Evolutionary conservation across 2,797 vertebrate genomes (phyloP).

Genomic region (Aulostomus chinensis): DNA sequence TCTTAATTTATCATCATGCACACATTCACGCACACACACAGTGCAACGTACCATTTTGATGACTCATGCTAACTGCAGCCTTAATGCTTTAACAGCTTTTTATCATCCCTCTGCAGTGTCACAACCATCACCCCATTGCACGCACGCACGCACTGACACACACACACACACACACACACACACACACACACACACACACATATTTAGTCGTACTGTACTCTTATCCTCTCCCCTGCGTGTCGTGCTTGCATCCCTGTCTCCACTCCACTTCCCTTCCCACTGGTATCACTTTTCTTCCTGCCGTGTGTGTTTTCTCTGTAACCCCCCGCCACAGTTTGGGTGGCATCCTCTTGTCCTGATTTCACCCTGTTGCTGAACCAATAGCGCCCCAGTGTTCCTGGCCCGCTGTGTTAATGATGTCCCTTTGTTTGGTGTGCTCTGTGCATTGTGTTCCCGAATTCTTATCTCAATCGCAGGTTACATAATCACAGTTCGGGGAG

Average conservation of each 20-base stretch:
- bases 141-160: no score
- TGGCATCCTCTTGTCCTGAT: constrained; percentile 47
- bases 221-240: not conserved
- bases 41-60: constrained; percentile 14
- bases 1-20: not conserved
- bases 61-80: constrained; percentile 16
- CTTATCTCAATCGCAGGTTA: constrained; percentile 50
- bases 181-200: constrained; percentile 4
- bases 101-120: constrained; percentile 30
- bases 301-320: not conserved
- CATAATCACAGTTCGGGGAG: constrained; percentile 41
- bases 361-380: constrained; percentile 58
- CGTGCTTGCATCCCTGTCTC: not conserved
- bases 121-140: constrained; percentile 10
- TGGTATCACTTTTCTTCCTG: not conserved
- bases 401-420: constrained; percentile 64
- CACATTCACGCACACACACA: no score
- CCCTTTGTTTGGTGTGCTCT: constrained; percentile 55
- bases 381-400: constrained; percentile 52
- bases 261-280: not conserved
- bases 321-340: not conserved
- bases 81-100: constrained; percentile 19
- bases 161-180: not conserved
- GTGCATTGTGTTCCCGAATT: constrained; percentile 62
- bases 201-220: constrained; percentile 7